A percentile compares a stretch with the other conserved stretches of the same genome.
Conservation (phyloP, 2,888 invertebrate genomes). For the Himalopsyche japonica region DNA sequence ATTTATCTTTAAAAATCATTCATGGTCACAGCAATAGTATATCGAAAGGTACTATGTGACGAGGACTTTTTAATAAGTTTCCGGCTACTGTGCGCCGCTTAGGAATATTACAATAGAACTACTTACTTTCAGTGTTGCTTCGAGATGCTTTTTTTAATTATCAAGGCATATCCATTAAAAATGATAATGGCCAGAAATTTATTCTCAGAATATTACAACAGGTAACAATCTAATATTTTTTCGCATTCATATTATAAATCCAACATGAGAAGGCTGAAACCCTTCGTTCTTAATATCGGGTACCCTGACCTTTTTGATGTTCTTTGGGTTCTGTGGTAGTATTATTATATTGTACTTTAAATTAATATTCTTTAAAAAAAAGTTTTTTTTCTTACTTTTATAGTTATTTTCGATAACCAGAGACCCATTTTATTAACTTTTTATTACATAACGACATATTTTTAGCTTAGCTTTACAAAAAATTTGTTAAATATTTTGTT, state of each 20-base stretch:
- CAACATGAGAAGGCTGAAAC: neutral
- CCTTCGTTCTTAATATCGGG: neutral
- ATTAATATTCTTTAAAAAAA: too few relatives aligned
- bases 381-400: too few relatives aligned
- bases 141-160: conserved; percentile 3
- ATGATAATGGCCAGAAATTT: neutral
- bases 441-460: too few relatives aligned
- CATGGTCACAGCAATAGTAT: conserved; percentile 13
- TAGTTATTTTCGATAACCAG: too few relatives aligned
- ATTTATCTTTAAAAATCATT: too few relatives aligned
- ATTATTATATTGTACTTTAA: too few relatives aligned
- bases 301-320: neutral
- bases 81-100: conserved; percentile 33
- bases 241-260: neutral
- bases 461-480: too few relatives aligned
- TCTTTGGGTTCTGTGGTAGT: neutral
- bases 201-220: neutral
- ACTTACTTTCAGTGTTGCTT: neutral
- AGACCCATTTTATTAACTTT: too few relatives aligned
- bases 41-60: conserved; percentile 24
- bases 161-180: neutral
- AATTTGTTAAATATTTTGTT: too few relatives aligned
- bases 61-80: conserved; percentile 38
- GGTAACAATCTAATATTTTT: neutral
- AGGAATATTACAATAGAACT: neutral